Base-by-base conservation (phyloP, 30 jellyfish, hydroid and myxozoan species). In the Pelagia noctiluca region DNA sequence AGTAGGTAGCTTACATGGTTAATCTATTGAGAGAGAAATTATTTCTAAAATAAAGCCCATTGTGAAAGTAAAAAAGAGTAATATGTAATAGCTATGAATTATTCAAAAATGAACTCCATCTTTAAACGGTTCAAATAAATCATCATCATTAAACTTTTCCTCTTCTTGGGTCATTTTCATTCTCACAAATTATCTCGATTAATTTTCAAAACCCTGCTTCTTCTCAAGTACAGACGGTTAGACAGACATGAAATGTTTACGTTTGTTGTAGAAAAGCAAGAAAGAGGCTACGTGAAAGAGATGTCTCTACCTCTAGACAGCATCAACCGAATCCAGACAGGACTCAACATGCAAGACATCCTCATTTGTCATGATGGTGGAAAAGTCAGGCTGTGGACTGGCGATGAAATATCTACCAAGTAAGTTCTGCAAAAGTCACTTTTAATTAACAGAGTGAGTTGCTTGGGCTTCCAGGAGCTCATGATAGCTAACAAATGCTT, bases 321-420 rank as follows among this genome's bases (percentile, higher is more conserved):
- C 77, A 78, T 91, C 34, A 91, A 91, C 60, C 89, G 91, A 38
- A 82, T 91, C 50, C 96, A 91, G 98, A 46, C 92, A 8, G 98
- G 98, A 21, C 38, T 75, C 50, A 85, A 79, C 77, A 35, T 50
- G 68, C 98, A 92, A 79, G 98, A 92, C 80, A 89, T 92, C 53
- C 75, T 92, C 36, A 48, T 92, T 33, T n/a, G 68, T 28, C 93
- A 85, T 34, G 98, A 92, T 49, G 31, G 50, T 0, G 98, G 98
- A 22, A 57, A 75, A 21, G 23, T 80, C 53, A 91, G 81, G 16
- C 50, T 92, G 54, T 92, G 97, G 82, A 92, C 98, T 23, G 96
- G 95, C 8, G 83, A 92, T 47, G 98, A 92, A 76, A 67, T 87
- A 26, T 35, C 72, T 19, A 78, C 98, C 24, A 86, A 91, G 98